phyloP scores from a whole-genome alignment of 2,888 invertebrate species.

The Phengaris arion region DNA sequence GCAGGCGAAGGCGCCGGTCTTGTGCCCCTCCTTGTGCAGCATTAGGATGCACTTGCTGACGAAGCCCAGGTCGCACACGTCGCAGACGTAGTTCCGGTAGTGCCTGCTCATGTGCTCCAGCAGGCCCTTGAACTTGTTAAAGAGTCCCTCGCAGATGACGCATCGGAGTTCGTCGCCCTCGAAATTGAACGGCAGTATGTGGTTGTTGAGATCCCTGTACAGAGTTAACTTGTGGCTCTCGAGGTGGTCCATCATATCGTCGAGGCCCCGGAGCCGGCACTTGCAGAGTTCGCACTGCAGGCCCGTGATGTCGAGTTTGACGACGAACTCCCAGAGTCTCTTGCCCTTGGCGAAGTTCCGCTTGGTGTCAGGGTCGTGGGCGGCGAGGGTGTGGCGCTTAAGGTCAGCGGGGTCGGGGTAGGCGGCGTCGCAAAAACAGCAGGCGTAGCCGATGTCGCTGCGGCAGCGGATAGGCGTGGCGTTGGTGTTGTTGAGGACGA shows the following conservation, averaged over 20 bases:
- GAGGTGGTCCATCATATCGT: slow-evolving; percentile 46
- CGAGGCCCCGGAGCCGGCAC: slow-evolving; percentile 41
- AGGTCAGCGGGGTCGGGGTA: slow-evolving; percentile 42
- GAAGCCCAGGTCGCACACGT: slow-evolving; percentile 45
- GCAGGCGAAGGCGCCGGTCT: slow-evolving; percentile 43
- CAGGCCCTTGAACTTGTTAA: slow-evolving; percentile 45
- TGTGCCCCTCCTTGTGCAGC: slow-evolving; percentile 36
- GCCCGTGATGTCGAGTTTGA: slow-evolving; percentile 51
- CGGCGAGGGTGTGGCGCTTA: slow-evolving; percentile 40
- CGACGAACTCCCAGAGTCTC: slow-evolving; percentile 40
- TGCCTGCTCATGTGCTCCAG: slow-evolving; percentile 51
- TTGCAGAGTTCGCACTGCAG: slow-evolving; percentile 49
- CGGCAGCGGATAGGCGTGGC: slow-evolving; percentile 46
- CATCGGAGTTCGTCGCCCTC: slow-evolving; percentile 43
- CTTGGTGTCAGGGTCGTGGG: slow-evolving; percentile 32
- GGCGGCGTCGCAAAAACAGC: slow-evolving; percentile 42
- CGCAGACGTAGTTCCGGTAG: slow-evolving; percentile 48
- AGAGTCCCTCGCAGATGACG: slow-evolving; percentile 42
- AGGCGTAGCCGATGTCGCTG: slow-evolving; percentile 43
- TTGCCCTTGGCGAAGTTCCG: slow-evolving; percentile 36
- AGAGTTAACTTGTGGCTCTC: slow-evolving; percentile 45
- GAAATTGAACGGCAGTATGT: slow-evolving; percentile 52
- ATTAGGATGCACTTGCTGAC: slow-evolving; percentile 38
- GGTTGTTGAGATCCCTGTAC: slow-evolving; percentile 48
- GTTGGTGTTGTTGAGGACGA: slow-evolving; percentile 46